Evolutionary conservation across 2,113 vertebrate genomes (phyloP).

Genomic region (Hydropotes inermis): DNA sequence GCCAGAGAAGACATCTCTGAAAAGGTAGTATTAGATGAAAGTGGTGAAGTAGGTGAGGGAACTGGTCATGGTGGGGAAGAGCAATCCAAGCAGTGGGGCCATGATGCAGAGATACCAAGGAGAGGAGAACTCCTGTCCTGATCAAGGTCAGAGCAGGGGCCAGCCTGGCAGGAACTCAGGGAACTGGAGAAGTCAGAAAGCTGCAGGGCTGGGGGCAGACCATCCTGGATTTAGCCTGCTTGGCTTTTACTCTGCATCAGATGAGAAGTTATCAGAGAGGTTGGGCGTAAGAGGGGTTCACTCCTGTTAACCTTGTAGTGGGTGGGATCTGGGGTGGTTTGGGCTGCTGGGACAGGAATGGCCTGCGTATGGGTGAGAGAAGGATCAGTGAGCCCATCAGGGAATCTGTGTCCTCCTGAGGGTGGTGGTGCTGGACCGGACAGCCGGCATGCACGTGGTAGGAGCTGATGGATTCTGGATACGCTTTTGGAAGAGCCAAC

Average conservation of each 20-base stretch:
- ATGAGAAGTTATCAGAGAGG: neutral
- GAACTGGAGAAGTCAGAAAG: neutral
- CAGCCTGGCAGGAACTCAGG: neutral
- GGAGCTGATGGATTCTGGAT: neutral
- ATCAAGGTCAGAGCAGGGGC: too few species aligned
- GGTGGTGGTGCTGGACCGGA: neutral
- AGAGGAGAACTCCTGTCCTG: neutral
- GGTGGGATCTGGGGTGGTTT: neutral
- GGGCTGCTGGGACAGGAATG: neutral
- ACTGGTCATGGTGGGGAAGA: conserved; percentile 75
- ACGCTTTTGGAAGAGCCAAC: neutral
- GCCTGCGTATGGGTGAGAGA: neutral
- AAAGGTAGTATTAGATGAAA: neutral
- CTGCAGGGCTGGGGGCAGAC: too few species aligned
- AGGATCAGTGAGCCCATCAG: neutral
- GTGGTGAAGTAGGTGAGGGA: neutral
- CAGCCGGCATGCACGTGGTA: neutral
- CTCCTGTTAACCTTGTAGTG: too few species aligned
- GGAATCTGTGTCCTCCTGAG: neutral
- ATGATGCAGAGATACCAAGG: conserved; percentile 84
- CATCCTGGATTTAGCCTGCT: neutral
- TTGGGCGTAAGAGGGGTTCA: rapidly evolving
- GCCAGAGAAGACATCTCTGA: neutral
- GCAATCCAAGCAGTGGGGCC: conserved; percentile 69
- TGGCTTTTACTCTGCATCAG: neutral